phyloP scores from a whole-genome alignment of 2,797 vertebrate genomes.

The Graptemys geographica region DNA sequence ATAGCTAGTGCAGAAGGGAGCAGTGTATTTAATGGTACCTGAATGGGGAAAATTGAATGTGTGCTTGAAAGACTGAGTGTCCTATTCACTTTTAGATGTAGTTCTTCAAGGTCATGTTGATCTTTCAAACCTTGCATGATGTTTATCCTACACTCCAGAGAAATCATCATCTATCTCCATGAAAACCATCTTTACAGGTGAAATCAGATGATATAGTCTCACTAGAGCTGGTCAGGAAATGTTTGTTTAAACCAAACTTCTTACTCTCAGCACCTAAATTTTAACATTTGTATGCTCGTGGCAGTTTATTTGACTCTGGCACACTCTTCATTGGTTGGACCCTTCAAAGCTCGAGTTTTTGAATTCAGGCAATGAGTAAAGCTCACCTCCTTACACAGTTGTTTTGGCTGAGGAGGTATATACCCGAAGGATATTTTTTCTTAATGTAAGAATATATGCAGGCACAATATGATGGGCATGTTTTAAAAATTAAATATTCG shows the following conservation, averaged over 20 bases:
- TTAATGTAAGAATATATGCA: background rate
- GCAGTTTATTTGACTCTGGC: background rate
- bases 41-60: background rate
- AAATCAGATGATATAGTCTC: background rate
- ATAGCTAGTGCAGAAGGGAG: background rate
- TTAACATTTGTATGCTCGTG: background rate
- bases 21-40: background rate
- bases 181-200: background rate
- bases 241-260: background rate
- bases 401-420: constrained; percentile 32
- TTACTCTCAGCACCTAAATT: background rate
- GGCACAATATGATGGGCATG: background rate
- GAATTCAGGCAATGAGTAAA: background rate
- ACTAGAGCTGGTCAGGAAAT: background rate
- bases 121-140: background rate
- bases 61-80: background rate
- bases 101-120: background rate
- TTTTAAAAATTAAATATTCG: background rate
- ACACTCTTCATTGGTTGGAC: background rate
- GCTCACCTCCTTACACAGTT: constrained; percentile 30
- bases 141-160: background rate
- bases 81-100: background rate
- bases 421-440: background rate
- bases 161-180: background rate
- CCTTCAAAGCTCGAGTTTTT: background rate